Evolutionary conservation across 2,113 vertebrate genomes (phyloP), one percentile per base, ranked within the genome.

Genomic region (Thomomys bottae): DNA sequence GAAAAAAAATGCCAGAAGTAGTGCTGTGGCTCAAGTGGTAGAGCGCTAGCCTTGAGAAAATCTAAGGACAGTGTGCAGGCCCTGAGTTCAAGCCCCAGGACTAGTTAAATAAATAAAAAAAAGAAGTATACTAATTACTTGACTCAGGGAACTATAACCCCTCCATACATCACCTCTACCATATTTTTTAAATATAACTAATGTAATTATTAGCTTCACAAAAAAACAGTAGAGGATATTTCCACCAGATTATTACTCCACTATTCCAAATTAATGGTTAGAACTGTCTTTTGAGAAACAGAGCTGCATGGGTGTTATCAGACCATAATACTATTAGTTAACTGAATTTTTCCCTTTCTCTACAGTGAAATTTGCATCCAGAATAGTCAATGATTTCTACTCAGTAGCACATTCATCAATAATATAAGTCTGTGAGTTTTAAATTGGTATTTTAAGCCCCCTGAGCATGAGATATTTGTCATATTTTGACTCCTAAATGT

Each of bases 281-380:
- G 10, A n/a, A 66, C 71, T 94, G 64, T 70, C 28, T 63, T 77
- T 45, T 90, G 61, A 82, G 30, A 89, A 95, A 89, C 38, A 81
- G 87, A 83, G 70, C 0, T 9, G 12, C 7, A 26, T 49, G 10
- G 54, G 4, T 40, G 63, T 84, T 59, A 42, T 63, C 45, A 92
- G 49, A 88, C 21, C 24, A 57, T 21, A 73, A 18, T 40, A 49
- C 11, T 83, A 63, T 66, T 86, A 63, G 23, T 80, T 79, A 75
- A 92, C 20, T 89, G 34, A 92, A 66, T 59, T 34, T 72, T 42
- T 8, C 23, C 9, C 8, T 84, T 79, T 68, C 32, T 76, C 42
- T 64, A 4, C n/a, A 77, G 24, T 64, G 6, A 73, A 72, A 34
- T 36, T 18, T 78, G 14, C 12, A 81, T 38, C 45, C 42, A 30